phyloP scores from a whole-genome alignment of 1,140 invertebrate genomes.

The Calephelis virginiensis region DNA sequence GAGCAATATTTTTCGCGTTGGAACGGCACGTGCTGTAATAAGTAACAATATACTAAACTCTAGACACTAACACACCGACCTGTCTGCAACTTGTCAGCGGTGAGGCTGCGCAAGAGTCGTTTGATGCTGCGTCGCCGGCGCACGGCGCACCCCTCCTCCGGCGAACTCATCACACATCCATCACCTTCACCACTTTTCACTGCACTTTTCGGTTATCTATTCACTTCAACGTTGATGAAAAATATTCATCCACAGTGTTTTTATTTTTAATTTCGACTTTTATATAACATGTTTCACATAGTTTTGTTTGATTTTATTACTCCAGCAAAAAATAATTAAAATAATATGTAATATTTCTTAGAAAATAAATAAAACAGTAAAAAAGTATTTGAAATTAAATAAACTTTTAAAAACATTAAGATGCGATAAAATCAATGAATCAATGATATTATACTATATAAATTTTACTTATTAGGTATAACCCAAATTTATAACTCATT shows the following conservation, averaged over 20 bases:
- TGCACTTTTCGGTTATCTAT: not conserved
- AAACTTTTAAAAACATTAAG: no score
- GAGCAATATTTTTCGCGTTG: no score
- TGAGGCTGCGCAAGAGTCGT: slow-evolving; percentile 65
- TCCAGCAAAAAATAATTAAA: not conserved
- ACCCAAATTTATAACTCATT: no score
- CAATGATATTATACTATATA: no score
- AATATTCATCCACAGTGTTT: not conserved
- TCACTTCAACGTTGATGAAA: not conserved
- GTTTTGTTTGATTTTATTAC: not conserved
- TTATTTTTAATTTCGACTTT: not conserved
- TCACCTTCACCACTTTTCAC: not conserved
- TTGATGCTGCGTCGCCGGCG: slow-evolving; percentile 69
- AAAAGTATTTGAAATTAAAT: no score
- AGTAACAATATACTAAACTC: no score
- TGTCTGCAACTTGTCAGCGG: slow-evolving; percentile 63
- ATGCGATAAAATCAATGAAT: no score
- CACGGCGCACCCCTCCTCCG: slow-evolving; percentile 55
- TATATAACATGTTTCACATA: not conserved
- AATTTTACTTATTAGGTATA: no score
- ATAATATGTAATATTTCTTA: not conserved
- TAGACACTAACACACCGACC: slow-evolving; percentile 33
- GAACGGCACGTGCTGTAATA: no score
- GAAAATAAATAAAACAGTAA: not conserved
- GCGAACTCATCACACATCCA: slow-evolving; percentile 43